Percentiles rank a stretch among this genome's conserved stretches.
These are phyloP conservation scores for Brachyhypopomus gauderio DNA, from an alignment of 2,113 vertebrate species.

Conservation along the genomic window DNA sequence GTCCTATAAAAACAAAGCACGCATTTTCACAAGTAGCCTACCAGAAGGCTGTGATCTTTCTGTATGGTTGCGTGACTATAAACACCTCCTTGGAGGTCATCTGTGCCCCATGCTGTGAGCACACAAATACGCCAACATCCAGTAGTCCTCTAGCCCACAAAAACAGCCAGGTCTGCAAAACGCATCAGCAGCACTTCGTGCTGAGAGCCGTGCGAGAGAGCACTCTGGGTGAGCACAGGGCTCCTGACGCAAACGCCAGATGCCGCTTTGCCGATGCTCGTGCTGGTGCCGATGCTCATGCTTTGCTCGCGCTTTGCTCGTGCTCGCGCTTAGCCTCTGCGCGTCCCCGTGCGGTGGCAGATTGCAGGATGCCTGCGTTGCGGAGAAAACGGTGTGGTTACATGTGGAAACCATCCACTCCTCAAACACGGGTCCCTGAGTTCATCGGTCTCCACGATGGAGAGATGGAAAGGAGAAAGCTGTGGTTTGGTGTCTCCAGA, in stretches of 20 bases:
- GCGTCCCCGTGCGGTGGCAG: conserved; percentile 28
- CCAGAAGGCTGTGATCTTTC: neutral
- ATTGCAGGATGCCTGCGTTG: conserved; percentile 7
- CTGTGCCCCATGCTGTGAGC: neutral
- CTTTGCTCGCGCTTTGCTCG: too few species aligned
- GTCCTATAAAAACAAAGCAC: neutral
- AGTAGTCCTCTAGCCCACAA: neutral
- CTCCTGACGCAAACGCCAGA: neutral
- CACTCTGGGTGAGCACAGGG: conserved; percentile 4
- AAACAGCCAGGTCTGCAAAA: conserved; percentile 16
- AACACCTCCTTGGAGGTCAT: conserved; percentile 27
- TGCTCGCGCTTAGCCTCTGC: neutral
- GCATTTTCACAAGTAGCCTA: neutral
- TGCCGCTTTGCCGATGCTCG: neutral
- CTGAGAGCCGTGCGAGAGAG: conserved; percentile 18
- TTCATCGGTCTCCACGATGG: conserved; percentile 22
- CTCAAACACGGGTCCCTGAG: conserved; percentile 35
- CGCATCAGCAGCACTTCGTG: conserved; percentile 25
- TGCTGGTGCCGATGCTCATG: too few species aligned
- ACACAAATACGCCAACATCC: conserved; percentile 11
- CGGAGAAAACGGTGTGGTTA: conserved; percentile 41
- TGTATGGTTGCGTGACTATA: neutral
- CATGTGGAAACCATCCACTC: conserved; percentile 49
- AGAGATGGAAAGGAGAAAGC: conserved; percentile 30
- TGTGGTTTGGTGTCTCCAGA: conserved; percentile 45